Conservation (phyloP, 2,888 invertebrate species). For the Dromius quadrimaculatus region DNA sequence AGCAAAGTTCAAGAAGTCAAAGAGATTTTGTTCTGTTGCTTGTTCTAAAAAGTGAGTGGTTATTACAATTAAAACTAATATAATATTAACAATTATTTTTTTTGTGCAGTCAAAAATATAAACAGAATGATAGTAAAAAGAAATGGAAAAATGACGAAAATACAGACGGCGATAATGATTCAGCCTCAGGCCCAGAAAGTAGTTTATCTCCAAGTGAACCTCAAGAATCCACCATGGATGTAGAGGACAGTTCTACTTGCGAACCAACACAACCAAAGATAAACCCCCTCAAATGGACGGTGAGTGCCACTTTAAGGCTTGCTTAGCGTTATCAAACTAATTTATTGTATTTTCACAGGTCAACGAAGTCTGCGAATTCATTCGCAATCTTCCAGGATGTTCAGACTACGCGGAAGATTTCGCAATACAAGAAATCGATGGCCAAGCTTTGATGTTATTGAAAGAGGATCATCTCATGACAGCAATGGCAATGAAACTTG, state of each 20-base stretch:
- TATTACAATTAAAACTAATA: neutral
- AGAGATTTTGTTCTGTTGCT: slow-evolving; percentile 80
- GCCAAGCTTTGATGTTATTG: slow-evolving; percentile 91
- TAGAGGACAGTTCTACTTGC: slow-evolving; percentile 65
- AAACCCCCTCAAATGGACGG: slow-evolving; percentile 77
- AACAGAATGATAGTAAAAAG: slow-evolving; percentile 60
- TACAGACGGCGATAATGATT: slow-evolving; percentile 66
- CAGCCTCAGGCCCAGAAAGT: slow-evolving; percentile 66
- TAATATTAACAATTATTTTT: neutral
- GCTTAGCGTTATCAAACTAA: neutral
- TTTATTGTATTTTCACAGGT: slow-evolving; percentile 70
- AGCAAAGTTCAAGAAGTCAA: slow-evolving; percentile 78
- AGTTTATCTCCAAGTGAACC: slow-evolving; percentile 64
- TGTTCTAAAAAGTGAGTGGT: slow-evolving; percentile 74
- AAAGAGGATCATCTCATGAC: slow-evolving; percentile 95
- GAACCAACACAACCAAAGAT: slow-evolving; percentile 65
- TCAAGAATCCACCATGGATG: slow-evolving; percentile 59
- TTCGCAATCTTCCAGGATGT: slow-evolving; percentile 90
- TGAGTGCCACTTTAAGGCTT: slow-evolving; percentile 62
- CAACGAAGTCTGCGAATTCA: slow-evolving; percentile 89
- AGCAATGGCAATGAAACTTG: slow-evolving; percentile 95
- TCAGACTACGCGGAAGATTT: slow-evolving; percentile 95
- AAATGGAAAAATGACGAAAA: slow-evolving; percentile 63
- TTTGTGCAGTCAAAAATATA: slow-evolving; percentile 61
- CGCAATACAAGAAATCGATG: slow-evolving; percentile 94